Percentiles rank a stretch among this genome's conserved stretches.
These are phyloP conservation scores for Spodoptera litura DNA, from an alignment of 1,140 invertebrate species.

Conservation along the genomic window DNA sequence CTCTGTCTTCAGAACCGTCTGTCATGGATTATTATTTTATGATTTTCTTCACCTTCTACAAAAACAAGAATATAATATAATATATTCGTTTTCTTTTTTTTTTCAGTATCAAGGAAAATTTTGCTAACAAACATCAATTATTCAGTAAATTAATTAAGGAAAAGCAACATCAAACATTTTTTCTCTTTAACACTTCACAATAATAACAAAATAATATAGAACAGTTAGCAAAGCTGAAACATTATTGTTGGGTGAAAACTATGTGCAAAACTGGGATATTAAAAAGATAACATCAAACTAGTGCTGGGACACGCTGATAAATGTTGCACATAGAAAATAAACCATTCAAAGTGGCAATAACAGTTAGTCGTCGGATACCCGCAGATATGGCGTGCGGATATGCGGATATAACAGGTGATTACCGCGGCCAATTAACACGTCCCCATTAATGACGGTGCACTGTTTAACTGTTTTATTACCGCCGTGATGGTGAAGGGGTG, in stretches of 20 bases:
- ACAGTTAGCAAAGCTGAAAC: too few species aligned
- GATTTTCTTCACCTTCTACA: too few species aligned
- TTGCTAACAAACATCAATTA: too few species aligned
- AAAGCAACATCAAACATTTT: too few species aligned
- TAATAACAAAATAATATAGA: too few species aligned
- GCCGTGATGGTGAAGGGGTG: neutral
- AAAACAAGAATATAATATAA: neutral
- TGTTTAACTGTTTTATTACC: constrained; percentile 28
- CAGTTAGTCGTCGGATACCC: constrained; percentile 61
- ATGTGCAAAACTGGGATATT: too few species aligned
- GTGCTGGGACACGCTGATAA: constrained; percentile 21
- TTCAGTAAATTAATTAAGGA: too few species aligned
- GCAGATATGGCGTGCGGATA: constrained; percentile 55
- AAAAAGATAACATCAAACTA: constrained; percentile 1
- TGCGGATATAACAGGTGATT: constrained; percentile 65
- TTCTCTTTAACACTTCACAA: too few species aligned
- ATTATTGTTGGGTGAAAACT: too few species aligned
- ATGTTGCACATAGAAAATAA: constrained; percentile 48
- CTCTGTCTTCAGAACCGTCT: constrained; percentile 17
- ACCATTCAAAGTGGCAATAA: constrained; percentile 59
- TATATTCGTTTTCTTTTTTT: neutral
- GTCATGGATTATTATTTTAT: constrained; percentile 24
- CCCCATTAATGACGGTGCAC: constrained; percentile 46
- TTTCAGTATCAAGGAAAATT: too few species aligned
- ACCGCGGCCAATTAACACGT: constrained; percentile 63